These are phyloP conservation scores for Pristionchus arcanus DNA, from an alignment of 2,888 invertebrate genomes.

Conservation along the genomic window DNA sequence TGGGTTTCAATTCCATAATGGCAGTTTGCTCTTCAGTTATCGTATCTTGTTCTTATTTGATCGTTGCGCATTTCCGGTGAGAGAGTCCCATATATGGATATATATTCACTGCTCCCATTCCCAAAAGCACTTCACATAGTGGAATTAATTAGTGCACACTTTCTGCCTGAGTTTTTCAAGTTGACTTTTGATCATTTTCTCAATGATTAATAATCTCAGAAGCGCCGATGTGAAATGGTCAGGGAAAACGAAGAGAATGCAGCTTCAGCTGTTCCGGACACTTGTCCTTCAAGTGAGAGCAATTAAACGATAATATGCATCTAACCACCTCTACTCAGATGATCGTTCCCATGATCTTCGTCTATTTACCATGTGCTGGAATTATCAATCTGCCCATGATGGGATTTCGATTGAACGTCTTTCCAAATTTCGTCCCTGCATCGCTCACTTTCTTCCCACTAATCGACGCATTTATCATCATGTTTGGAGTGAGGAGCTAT, in stretches of 20 bases:
- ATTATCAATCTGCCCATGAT: too few species aligned
- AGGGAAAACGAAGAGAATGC: background rate
- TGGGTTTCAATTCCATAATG: background rate
- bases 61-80: background rate
- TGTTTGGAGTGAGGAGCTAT: background rate
- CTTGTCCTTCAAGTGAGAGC: background rate
- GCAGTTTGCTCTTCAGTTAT: background rate
- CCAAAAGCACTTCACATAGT: background rate
- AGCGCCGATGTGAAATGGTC: background rate
- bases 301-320: background rate
- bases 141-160: too few species aligned
- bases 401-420: too few species aligned
- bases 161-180: too few species aligned
- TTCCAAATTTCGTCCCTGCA: too few species aligned
- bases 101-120: background rate
- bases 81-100: background rate
- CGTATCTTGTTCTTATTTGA: background rate
- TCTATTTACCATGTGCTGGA: too few species aligned
- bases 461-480: background rate
- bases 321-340: background rate
- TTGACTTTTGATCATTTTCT: too few species aligned
- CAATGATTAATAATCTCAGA: too few species aligned
- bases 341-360: slow-evolving; percentile 19
- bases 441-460: background rate
- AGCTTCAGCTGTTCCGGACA: background rate